Evolutionary conservation across 2,797 vertebrate genomes (phyloP), one percentile per base, ranked within the genome.

Genomic region (Alca torda): DNA sequence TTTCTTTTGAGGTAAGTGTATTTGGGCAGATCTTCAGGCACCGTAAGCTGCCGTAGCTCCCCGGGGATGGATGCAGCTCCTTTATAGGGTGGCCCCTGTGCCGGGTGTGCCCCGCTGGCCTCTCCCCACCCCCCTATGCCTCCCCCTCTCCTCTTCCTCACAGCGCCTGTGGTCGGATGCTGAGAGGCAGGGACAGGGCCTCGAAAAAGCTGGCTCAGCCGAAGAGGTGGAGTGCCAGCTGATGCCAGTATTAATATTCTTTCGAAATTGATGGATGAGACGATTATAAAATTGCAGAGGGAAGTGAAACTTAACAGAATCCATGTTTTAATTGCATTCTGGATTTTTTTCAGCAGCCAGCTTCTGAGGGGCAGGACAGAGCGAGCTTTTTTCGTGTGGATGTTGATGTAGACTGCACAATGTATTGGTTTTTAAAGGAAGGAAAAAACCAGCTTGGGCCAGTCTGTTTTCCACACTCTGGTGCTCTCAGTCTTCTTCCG

Each of bases 191-290:
- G 76, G 78, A 84, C 83, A 92, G 73, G 78, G 72, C 69, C 86
- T 75, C 1, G 13, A 76, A 90, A 96, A 93, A 93, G 93, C 96
- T 97, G 94, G 73, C 84, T 97, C 93, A 96, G 93, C 95, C 95
- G 67, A 93, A 87, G 88, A 90, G 72, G 59, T 69, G 64, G 90
- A 86, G 87, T 92, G 94, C 92, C 95, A 96, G 82, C 93, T 93
- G 87, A 92, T 96, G 96, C 95, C 92, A 89, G 84, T 95, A 93
- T 97, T 97, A 96, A 96, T 96, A 95, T 79, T 96, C 95, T 95
- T 97, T 95, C 93, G 93, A 76, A 97, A 94, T 16, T 97, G 95
- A 97, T 97, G 90, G 95, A 96, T 97, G 95, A 93, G 82, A 91
- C 1, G 57, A 95, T 93, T 95, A 95, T 91, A 94, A 82, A 97